Evolutionary conservation across 2,797 vertebrate genomes (phyloP).

Genomic region (Prionace glauca): DNA sequence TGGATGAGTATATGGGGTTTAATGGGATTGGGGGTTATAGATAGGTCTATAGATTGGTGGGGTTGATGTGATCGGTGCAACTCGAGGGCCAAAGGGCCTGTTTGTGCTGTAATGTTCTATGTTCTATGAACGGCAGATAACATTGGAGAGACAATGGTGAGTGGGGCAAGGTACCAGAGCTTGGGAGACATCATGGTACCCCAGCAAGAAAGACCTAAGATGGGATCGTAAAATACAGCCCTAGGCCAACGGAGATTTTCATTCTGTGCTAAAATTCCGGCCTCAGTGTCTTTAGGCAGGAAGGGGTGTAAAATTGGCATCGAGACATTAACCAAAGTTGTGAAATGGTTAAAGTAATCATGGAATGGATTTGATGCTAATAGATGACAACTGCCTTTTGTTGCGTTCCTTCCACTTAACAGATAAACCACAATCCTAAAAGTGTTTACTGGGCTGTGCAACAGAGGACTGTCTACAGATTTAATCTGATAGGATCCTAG

Average conservation of each 20-base stretch:
- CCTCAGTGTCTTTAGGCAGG: neutral
- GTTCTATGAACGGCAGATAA: no score
- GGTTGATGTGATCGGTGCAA: no score
- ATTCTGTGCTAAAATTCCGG: no score
- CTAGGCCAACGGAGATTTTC: no score
- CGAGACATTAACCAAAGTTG: neutral
- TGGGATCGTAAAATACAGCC: no score
- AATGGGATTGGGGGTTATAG: no score
- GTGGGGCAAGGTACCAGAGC: neutral
- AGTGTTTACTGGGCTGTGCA: constrained; percentile 34
- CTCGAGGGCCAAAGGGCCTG: no score
- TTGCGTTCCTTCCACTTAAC: constrained; percentile 16
- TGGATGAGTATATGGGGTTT: no score
- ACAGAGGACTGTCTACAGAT: constrained; percentile 29
- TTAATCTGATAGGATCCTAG: constrained; percentile 28
- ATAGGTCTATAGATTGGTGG: no score
- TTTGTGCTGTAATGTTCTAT: no score
- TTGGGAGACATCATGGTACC: neutral
- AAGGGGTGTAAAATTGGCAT: neutral
- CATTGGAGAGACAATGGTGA: neutral
- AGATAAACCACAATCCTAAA: constrained; percentile 32
- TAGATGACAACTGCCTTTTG: neutral
- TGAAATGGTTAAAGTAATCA: neutral
- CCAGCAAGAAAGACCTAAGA: neutral
- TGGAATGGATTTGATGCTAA: neutral